Evolutionary conservation across 2,888 invertebrate species (phyloP), one percentile per base, ranked within the genome.

Genomic region (Dasypolia templi): DNA sequence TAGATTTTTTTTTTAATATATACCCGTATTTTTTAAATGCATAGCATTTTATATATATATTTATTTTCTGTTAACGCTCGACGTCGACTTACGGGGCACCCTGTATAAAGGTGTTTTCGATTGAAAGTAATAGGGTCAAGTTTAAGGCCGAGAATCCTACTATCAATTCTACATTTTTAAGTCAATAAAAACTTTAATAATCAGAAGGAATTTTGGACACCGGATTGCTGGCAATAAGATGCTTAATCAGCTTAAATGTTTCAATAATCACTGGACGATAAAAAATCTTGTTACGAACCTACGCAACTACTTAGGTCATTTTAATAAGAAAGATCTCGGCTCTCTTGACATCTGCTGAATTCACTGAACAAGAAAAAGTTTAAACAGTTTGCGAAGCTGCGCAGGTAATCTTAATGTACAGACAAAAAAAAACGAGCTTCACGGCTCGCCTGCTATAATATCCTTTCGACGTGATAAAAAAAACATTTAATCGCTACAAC

Each of bases 341-440:
- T 84, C 81, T 82, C 79, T 84, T 86, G 86, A 88, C 91, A 89
- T 86, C 89, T 88, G 87, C 87, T 88, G 88, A 88, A 89, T 90
- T 91, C 89, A 91, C 86, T 88, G 90, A 91, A 88, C 86, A 91
- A 89, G 89, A 89, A 90, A 89, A 91, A 90, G 87, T 89, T 90
- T 85, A 88, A 89, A 89, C 88, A 88, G 86, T 90, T 88, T 79
- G 82, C 66, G 42, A 79, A 83, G 75, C 80, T 81, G 75, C 72
- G 79, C 83, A 87, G 86, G 84, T 88, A 87, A 88, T 89, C 85
- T 88, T 85, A 88, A 89, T 85, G 87, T 85, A 83, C 86, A 86
- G 85, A 85, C 86, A 86, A 69, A 75, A 72, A 74, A 86, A 72
- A 66, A n/a, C n/a, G n/a, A n/a, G 61, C 35, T 65, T 64, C 79